Evolutionary conservation across 30 jellyfish, hydroid and myxozoan genomes (phyloP), one percentile per base, ranked within the genome.

Genomic region (Chrysaora quinquecirrha): DNA sequence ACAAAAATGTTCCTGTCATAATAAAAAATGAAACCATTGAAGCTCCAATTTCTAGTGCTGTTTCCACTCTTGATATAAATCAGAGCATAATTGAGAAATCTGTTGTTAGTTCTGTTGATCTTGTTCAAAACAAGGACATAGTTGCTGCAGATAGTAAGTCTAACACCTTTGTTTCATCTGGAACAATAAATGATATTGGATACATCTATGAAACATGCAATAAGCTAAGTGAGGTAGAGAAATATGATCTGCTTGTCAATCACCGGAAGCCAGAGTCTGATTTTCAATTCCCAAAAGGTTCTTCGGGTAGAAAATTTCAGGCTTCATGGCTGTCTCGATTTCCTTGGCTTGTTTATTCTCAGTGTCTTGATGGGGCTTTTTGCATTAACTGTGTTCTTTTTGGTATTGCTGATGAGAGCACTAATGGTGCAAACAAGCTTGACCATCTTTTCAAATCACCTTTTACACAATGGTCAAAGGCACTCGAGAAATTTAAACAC

Each of bases 321-420:
- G n/a, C 18, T 30, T 14, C 62, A 47, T 73, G 92, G 87, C 54
- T 73, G 32, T 56, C 56, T 4, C 21, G 14, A 22, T 89, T 61
- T 73, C 65, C 79, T 3, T 82, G 97, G 88, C 85, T 89, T 10
- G 43, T 25, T 25, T 89, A 82, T 75, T 82, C 96, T 6, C 29
- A 33, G 52, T 71, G 11, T 2, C 6, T 1, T 10, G 95, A 89
- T 61, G 95, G 90, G 69, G 97, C 97, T 0, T 68, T 73, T 78
- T 87, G 97, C 83, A 32, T 80, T 2, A 25, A 48, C 49, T 87
- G 94, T 79, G 89, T 87, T 20, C 27, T 71, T 31, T 76, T 86
- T 86, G 85, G 29, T 4, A 52, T 2, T 52, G 9, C 54, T 29
- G 64, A 71, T 2, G 80, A 54, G 54, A 46, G 84, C 76, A 35